Evolutionary conservation across 1,140 invertebrate species (phyloP).

Genomic region (Pseudomyrmex concolor): DNA sequence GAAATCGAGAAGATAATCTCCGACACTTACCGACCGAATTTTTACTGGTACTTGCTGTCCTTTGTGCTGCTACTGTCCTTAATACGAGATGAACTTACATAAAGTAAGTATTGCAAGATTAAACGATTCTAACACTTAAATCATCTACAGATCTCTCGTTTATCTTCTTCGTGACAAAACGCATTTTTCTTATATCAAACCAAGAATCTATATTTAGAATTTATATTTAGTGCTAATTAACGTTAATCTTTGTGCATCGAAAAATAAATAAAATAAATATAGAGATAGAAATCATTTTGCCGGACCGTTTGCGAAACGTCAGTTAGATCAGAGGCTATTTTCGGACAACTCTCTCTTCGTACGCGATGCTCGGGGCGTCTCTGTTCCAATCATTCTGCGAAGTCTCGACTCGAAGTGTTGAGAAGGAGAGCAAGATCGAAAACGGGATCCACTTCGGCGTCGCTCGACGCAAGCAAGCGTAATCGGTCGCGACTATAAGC

Average conservation of each 20-base stretch:
- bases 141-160: neutral
- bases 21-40: conserved; percentile 38
- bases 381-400: conserved; percentile 24
- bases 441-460: conserved; percentile 24
- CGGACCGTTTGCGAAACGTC: conserved; percentile 4
- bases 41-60: conserved; percentile 3
- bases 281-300: neutral
- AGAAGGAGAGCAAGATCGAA: conserved; percentile 8
- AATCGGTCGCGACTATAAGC: conserved; percentile 1
- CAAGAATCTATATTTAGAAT: too few species aligned
- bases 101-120: neutral
- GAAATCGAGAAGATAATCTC: conserved; percentile 44
- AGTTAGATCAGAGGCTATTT: conserved; percentile 31
- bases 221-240: too few species aligned
- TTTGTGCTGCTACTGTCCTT: neutral
- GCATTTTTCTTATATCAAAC: neutral
- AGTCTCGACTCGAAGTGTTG: neutral
- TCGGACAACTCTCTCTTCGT: conserved; percentile 8
- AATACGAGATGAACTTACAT: neutral
- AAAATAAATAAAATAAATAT: neutral
- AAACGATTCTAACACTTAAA: neutral
- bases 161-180: neutral
- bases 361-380: conserved; percentile 28
- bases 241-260: neutral
- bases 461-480: conserved; percentile 23